phyloP scores from a whole-genome alignment of 2,797 vertebrate genomes.

The Pangasius sanitwongsei region DNA sequence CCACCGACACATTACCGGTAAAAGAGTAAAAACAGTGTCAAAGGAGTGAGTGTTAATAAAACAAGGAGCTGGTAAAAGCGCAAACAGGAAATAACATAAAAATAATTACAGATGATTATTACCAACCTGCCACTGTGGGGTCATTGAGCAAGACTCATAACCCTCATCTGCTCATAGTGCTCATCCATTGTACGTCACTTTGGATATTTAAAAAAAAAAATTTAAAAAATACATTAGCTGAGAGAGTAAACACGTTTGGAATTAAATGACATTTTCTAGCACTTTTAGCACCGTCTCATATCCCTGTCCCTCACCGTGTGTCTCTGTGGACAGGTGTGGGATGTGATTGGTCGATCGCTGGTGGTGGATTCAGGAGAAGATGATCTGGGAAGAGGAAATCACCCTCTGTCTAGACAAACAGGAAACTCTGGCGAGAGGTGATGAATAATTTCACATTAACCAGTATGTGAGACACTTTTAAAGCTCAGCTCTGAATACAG shows the following conservation, averaged over 20 bases:
- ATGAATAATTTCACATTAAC: slow-evolving; percentile 1
- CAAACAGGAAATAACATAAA: not conserved
- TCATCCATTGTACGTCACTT: not conserved
- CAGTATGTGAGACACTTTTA: not conserved
- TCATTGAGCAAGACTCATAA: not conserved
- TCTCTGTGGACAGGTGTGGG: slow-evolving; percentile 79
- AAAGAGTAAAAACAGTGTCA: not conserved
- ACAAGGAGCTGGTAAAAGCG: not conserved
- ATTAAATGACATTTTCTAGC: not conserved
- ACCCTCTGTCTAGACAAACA: slow-evolving; percentile 79
- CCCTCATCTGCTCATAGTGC: not conserved
- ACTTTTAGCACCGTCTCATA: not conserved
- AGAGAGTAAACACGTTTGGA: not conserved
- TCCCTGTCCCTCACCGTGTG: not conserved
- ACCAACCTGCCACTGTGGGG: not conserved
- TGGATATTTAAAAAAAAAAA: too few species aligned
- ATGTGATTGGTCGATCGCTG: slow-evolving; percentile 90
- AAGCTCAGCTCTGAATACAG: not conserved
- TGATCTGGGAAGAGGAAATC: slow-evolving; percentile 83
- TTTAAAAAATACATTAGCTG: not conserved
- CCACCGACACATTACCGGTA: not conserved
- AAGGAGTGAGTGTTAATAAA: not conserved
- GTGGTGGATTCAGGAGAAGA: slow-evolving; percentile 85
- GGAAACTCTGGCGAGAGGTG: slow-evolving; percentile 91
- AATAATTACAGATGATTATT: not conserved